Conservation (phyloP, 2,888 invertebrate genomes). For the Macropis europaea region DNA sequence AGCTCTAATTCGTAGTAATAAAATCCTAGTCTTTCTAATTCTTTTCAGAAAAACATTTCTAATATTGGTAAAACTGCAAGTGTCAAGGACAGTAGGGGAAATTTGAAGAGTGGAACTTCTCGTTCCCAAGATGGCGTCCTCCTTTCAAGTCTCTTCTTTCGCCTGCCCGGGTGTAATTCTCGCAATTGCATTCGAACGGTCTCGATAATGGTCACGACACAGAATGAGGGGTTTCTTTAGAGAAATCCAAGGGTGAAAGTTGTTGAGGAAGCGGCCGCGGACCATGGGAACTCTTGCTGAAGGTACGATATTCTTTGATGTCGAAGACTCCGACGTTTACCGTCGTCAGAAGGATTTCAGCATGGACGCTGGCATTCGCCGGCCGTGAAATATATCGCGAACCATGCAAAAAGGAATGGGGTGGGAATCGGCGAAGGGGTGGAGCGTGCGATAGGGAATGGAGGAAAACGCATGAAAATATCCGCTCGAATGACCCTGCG, state of each 20-base stretch:
- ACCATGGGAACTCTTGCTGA: background rate
- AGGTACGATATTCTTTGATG: conserved; percentile 67
- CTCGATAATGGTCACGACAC: background rate
- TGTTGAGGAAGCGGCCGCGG: conserved; percentile 15
- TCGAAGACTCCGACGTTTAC: conserved; percentile 62
- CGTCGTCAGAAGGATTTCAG: conserved; percentile 64
- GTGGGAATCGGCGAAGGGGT: background rate
- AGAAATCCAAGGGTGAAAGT: background rate
- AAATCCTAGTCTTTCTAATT: no score
- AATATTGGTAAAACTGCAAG: no score
- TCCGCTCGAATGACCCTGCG: conserved; percentile 31
- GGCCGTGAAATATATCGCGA: conserved; percentile 55
- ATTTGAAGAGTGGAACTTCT: no score
- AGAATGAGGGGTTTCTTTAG: conserved; percentile 23
- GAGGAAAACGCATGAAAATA: conserved; percentile 43
- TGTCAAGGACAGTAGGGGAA: no score
- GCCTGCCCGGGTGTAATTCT: no score
- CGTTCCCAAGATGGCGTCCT: no score
- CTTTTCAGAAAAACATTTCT: no score
- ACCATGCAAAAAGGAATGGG: conserved; percentile 16
- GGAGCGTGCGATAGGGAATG: background rate
- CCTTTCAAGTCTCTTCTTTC: no score
- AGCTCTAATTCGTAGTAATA: no score
- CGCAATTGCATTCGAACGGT: background rate
- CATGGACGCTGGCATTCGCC: conserved; percentile 57